Evolutionary conservation across 2,797 vertebrate genomes (phyloP), one percentile per base, ranked within the genome.

Genomic region (Gallirallus australis): DNA sequence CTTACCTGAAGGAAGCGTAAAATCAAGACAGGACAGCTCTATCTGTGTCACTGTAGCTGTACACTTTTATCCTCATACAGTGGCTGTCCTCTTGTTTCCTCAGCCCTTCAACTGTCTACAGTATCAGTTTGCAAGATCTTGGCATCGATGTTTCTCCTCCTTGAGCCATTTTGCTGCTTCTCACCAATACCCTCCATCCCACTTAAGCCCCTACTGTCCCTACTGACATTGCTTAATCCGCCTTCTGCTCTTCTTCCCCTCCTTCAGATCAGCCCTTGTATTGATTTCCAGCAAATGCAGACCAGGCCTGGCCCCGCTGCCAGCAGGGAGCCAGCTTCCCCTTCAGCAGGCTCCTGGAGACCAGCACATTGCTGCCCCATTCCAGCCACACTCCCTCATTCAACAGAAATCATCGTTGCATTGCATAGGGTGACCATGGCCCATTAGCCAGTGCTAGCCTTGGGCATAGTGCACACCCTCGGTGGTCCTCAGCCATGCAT

Each of bases 231-330:
- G 64, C 60, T 82, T 80, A 91, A 89, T 87, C 56, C 8, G 5
- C 72, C 72, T 82, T 89, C 75, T 91, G 52, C 82, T 64, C 47
- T 89, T 78, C 33, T 50, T 77, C 59, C 45, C 45, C 28, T 85
- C 28, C 35, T 73, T 94, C 19, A 23, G 7, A 93, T 70, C 40
- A 72, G 33, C 33, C 16, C 33, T 66, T 87, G 4, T 5, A 52
- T 31, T 2, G 17, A 39, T 83, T 88, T 45, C 35, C 52, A 47
- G 33, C n/a, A 77, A 31, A n/a, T 30, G 24, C 53, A 76, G 65
- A 19, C 39, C 24, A 59, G 56, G 57, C 39, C 18, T 48, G 42
- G 52, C 35, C 25, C 37, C 42, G 60, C 40, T 3, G 4, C 59
- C 31, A 25, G 30, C 4, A 2, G n/a, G 57, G 66, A 87, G 57